These are phyloP conservation scores for Siniperca chuatsi DNA, from an alignment of 2,113 vertebrate genomes.

Conservation along the genomic window DNA sequence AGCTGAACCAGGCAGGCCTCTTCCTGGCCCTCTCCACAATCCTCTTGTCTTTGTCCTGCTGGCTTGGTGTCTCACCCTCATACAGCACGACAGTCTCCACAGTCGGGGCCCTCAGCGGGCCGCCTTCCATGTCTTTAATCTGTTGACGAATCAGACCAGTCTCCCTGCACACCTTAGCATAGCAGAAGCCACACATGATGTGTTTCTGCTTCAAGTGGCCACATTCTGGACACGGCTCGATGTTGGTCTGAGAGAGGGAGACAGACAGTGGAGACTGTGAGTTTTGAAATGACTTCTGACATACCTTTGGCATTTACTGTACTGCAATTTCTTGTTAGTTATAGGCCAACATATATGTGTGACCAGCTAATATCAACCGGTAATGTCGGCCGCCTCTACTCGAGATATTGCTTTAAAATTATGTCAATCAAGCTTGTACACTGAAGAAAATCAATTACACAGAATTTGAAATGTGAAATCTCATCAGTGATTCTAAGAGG, in stretches of 20 bases:
- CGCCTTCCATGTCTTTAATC: slow-evolving; percentile 88
- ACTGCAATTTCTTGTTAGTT: background rate
- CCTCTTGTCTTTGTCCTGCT: slow-evolving; percentile 88
- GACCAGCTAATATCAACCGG: background rate
- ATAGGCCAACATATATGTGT: background rate
- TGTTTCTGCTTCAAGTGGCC: slow-evolving; percentile 96
- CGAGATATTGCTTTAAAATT: background rate
- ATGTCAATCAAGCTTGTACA: background rate
- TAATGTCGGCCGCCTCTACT: background rate
- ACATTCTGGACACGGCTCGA: slow-evolving; percentile 92
- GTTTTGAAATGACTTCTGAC: background rate
- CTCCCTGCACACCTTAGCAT: slow-evolving; percentile 89
- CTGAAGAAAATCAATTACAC: background rate
- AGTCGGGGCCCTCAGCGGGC: slow-evolving; percentile 86
- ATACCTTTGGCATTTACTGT: background rate
- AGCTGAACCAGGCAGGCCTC: slow-evolving; percentile 92
- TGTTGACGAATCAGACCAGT: slow-evolving; percentile 86
- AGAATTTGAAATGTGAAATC: background rate
- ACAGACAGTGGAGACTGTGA: background rate
- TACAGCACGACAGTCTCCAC: slow-evolving; percentile 91
- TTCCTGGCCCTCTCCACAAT: slow-evolving; percentile 91
- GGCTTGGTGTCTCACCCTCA: slow-evolving; percentile 85
- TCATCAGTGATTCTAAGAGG: background rate
- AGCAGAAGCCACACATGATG: slow-evolving; percentile 92
- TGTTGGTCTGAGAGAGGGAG: slow-evolving; percentile 86